phyloP scores from a whole-genome alignment of 1,140 invertebrate genomes.

The Whitmania pigra region DNA sequence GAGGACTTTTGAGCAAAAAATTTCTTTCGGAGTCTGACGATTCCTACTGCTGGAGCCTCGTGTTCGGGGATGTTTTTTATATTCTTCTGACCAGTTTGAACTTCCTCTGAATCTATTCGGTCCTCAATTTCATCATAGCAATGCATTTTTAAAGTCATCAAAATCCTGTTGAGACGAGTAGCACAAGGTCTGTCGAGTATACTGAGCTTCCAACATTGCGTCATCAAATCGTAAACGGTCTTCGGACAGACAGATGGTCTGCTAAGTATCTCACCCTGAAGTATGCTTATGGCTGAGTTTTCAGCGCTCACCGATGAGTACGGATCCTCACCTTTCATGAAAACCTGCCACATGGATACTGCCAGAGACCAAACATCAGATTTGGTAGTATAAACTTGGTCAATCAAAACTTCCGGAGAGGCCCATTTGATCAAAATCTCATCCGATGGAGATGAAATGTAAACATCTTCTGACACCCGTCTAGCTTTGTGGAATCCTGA shows the following conservation, averaged over 20 bases:
- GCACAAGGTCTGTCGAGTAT: conserved; percentile 19
- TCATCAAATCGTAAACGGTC: conserved; percentile 20
- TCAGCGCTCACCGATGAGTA: conserved; percentile 53
- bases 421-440: conserved; percentile 21
- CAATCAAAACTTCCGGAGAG: conserved; percentile 17
- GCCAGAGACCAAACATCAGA: conserved; percentile 23
- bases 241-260: conserved; percentile 19
- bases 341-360: conserved; percentile 23
- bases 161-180: not conserved
- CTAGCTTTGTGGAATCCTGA: not conserved
- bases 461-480: not conserved
- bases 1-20: too few relatives aligned
- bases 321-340: conserved; percentile 48
- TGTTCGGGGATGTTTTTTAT: too few relatives aligned
- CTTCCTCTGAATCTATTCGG: too few relatives aligned
- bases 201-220: conserved; percentile 16
- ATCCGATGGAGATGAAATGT: not conserved
- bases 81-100: too few relatives aligned
- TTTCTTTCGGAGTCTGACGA: too few relatives aligned
- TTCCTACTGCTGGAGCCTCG: too few relatives aligned
- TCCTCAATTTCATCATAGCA: too few relatives aligned
- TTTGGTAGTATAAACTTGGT: conserved; percentile 14
- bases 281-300: conserved; percentile 44
- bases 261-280: conserved; percentile 18
- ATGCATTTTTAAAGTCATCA: not conserved